Evolutionary conservation across 92 coral and sea anemone species (phyloP).

Genomic region (Porites lobata): DNA sequence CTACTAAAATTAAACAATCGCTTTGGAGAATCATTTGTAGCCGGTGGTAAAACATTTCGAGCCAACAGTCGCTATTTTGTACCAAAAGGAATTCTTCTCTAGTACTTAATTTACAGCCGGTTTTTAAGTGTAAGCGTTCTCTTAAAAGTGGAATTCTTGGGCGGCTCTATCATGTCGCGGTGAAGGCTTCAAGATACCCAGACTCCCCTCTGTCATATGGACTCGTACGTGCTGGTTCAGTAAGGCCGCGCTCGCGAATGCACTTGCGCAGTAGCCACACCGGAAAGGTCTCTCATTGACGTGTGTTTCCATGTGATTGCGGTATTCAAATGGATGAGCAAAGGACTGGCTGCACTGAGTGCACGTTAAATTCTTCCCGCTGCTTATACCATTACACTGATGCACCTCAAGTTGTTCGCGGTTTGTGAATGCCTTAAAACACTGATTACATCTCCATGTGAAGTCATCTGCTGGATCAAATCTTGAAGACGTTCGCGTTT

Average conservation of each 20-base stretch:
- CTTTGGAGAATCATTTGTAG: too few relatives aligned
- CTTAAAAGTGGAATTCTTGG: constrained; percentile 70
- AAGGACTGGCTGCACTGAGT: constrained; percentile 92
- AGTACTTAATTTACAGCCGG: not conserved
- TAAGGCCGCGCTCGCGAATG: constrained; percentile 88
- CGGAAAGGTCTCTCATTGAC: constrained; percentile 97
- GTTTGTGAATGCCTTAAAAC: constrained; percentile 90
- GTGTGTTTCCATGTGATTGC: constrained; percentile 95
- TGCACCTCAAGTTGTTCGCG: constrained; percentile 91
- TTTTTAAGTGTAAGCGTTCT: not conserved
- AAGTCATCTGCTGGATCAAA: constrained; percentile 82
- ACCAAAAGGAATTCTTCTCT: too few relatives aligned
- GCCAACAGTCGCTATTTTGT: too few relatives aligned
- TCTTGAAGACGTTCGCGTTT: constrained; percentile 52
- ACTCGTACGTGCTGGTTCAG: constrained; percentile 97
- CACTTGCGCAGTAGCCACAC: constrained; percentile 96
- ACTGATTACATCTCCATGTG: constrained; percentile 92
- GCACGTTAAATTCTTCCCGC: constrained; percentile 84
- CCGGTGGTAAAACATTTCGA: too few relatives aligned
- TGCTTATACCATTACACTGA: constrained; percentile 81
- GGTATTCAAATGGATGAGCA: constrained; percentile 89
- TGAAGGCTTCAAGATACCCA: constrained; percentile 39
- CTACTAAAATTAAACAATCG: too few relatives aligned
- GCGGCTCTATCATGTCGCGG: constrained; percentile 74
- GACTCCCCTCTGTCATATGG: constrained; percentile 82